Conservation (phyloP, 2,797 vertebrate species). For the Chanos chanos region DNA sequence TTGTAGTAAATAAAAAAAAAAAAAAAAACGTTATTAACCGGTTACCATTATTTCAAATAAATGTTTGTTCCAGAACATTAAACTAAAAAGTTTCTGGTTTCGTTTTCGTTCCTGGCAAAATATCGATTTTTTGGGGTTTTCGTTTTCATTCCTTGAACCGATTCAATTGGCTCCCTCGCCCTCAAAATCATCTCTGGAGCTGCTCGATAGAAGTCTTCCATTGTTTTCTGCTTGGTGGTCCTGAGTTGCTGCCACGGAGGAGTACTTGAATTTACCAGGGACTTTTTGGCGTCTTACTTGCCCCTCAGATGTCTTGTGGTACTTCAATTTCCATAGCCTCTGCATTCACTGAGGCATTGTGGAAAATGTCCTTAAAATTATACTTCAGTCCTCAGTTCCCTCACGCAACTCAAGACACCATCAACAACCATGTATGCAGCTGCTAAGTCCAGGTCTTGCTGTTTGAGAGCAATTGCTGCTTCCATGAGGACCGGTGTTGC, state of each 20-base stretch:
- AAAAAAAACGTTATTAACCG: no score
- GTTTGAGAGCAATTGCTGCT: conserved; percentile 10
- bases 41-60: no score
- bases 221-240: not conserved
- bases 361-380: conserved; percentile 7
- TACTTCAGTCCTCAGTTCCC: conserved; percentile 11
- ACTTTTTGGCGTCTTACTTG: not conserved
- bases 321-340: not conserved
- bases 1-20: no score
- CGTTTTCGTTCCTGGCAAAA: no score
- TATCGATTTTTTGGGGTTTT: no score
- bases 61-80: no score
- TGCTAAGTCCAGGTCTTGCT: conserved; percentile 10
- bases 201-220: conserved; percentile 8
- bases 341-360: not conserved
- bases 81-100: no score
- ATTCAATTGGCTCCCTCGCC: no score
- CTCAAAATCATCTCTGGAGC: no score
- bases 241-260: conserved; percentile 7
- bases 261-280: not conserved
- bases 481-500: conserved; percentile 10
- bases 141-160: no score
- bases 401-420: not conserved
- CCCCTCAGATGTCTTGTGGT: not conserved
- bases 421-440: conserved; percentile 12